Evolutionary conservation across 1,140 invertebrate species (phyloP).

Genomic region (Diploscapter pachys): DNA sequence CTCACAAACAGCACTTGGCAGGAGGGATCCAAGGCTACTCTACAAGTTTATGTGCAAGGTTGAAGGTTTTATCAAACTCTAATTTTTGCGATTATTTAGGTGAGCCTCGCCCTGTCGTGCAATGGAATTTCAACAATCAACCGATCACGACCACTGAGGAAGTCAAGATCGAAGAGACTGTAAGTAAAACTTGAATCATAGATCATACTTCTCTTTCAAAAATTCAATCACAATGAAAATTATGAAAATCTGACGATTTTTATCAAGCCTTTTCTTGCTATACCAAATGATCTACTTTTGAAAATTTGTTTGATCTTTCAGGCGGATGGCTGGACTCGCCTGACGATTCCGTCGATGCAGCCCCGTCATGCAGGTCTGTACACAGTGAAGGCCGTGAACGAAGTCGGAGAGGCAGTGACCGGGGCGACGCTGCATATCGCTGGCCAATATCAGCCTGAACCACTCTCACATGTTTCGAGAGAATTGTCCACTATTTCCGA

Average conservation of each 20-base stretch:
- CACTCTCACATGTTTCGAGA: slow-evolving; percentile 7
- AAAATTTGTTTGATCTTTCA: slow-evolving; percentile 9
- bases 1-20: slow-evolving; percentile 31
- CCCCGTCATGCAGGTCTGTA: slow-evolving; percentile 74
- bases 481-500: neutral
- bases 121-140: slow-evolving; percentile 62
- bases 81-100: slow-evolving; percentile 42
- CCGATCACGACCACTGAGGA: slow-evolving; percentile 56
- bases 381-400: slow-evolving; percentile 72
- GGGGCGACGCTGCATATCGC: slow-evolving; percentile 73
- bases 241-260: neutral
- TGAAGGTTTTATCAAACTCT: slow-evolving; percentile 15
- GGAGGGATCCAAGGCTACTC: slow-evolving; percentile 26
- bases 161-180: slow-evolving; percentile 49
- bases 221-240: neutral
- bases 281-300: neutral
- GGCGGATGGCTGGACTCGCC: slow-evolving; percentile 44
- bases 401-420: slow-evolving; percentile 74
- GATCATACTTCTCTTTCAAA: neutral
- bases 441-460: neutral
- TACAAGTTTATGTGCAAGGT: slow-evolving; percentile 10
- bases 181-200: slow-evolving; percentile 10
- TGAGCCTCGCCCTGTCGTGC: slow-evolving; percentile 61
- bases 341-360: slow-evolving; percentile 41
- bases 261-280: neutral